Evolutionary conservation across 2,888 invertebrate species (phyloP), one percentile per base, ranked within the genome.

Genomic region (Spatulosminthurus flaviceps): DNA sequence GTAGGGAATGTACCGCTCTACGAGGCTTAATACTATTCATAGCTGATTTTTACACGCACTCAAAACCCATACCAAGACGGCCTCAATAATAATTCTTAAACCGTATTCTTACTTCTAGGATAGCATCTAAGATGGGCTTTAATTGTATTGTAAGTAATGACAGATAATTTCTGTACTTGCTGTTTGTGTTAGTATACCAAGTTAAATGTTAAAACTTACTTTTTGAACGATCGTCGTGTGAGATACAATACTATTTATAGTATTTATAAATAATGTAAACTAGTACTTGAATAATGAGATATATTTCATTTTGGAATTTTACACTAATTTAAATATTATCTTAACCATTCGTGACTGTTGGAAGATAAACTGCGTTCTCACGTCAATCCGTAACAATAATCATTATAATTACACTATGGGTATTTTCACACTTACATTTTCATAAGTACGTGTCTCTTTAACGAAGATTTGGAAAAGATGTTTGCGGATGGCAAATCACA

Each of bases 1-100:
- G 22, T 75, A 64, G 75, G 75, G 75, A 75, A 75, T 75, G 75
- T 75, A 43, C 75, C 61, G 75, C 75, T 75, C 74, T 74, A 74
- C 28, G 60, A 75, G 28, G 21, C 29, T 75, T 64, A 75, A 19
- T 74, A 7, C 61, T 28, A 34, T 21, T 75, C 75, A 75, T 64
- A 29, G 66, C 34, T 64, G 60, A 64, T 22, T 64, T 66, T 43
- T 64, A 64, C 41, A 66, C 34, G 41, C 75, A 75, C 61, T 41
- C 66, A 64, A 75, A 64, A 75, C 26, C 60, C 34, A 64, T 61
- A 41, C 64, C 51, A 51, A 51, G 51, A 51, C 51, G 51, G 51
- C n/a, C 51, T 51, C 51, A 51, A n/a, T 51, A 41, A 41, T 41
- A 19, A 51, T 51, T 51, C 51, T 51, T 51, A 51, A 4, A 19